Percentiles rank a stretch among this genome's conserved stretches.
phyloP scores from a whole-genome alignment of 2,888 invertebrate species.

The Zaprionus lineosus region DNA sequence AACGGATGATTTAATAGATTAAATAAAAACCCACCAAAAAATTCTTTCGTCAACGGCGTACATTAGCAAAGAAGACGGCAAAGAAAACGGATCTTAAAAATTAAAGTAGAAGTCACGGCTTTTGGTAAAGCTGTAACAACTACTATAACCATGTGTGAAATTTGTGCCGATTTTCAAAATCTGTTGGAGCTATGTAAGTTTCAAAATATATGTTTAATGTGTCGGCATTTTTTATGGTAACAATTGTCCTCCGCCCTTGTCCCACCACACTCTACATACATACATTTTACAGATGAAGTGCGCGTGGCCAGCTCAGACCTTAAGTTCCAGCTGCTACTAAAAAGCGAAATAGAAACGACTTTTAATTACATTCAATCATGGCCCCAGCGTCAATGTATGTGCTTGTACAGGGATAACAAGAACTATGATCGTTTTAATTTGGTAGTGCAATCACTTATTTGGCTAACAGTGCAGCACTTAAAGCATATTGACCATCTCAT shows the following conservation, averaged over 20 bases:
- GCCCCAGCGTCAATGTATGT: constrained; percentile 97
- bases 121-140: constrained; percentile 40
- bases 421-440: constrained; percentile 96
- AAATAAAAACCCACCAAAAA: constrained; percentile 64
- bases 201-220: constrained; percentile 20
- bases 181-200: constrained; percentile 92
- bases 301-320: constrained; percentile 90
- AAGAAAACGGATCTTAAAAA: constrained; percentile 59
- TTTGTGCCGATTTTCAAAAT: constrained; percentile 96
- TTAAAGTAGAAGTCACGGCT: constrained; percentile 42
- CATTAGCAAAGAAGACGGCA: constrained; percentile 39
- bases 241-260: too few relatives aligned
- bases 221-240: constrained; percentile 52
- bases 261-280: constrained; percentile 17
- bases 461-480: constrained; percentile 91
- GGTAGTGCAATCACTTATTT: constrained; percentile 93
- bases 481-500: constrained; percentile 87
- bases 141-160: constrained; percentile 90
- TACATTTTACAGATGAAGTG: constrained; percentile 87
- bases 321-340: constrained; percentile 87
- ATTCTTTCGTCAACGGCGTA: constrained; percentile 51
- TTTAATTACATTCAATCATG: constrained; percentile 93
- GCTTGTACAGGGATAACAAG: constrained; percentile 95
- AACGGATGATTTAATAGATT: constrained; percentile 48
- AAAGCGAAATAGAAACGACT: constrained; percentile 92